Conservation (phyloP, 2,888 invertebrate species). For the Cenopis cana region DNA sequence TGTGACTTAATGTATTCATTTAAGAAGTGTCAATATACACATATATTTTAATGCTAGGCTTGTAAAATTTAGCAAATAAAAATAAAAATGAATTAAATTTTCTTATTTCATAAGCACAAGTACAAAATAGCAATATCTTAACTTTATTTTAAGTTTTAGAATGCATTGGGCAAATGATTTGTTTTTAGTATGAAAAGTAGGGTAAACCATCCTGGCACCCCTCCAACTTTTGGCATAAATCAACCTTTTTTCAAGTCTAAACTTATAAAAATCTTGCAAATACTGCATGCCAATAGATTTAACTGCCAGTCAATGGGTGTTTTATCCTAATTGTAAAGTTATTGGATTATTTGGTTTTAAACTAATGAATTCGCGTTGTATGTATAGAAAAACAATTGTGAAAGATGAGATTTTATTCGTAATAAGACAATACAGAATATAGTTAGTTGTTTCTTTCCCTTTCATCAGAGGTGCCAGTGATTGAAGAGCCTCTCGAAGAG, state of each 20-base stretch:
- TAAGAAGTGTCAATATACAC: slow-evolving; percentile 36
- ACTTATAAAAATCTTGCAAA: neutral
- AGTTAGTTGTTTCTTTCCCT: slow-evolving; percentile 44
- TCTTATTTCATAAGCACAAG: slow-evolving; percentile 42
- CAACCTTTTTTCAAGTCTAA: neutral
- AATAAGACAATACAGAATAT: slow-evolving; percentile 42
- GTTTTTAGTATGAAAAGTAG: neutral
- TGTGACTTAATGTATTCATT: slow-evolving; percentile 41
- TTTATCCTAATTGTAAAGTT: neutral
- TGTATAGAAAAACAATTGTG: slow-evolving; percentile 33
- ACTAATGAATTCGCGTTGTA: slow-evolving; percentile 14
- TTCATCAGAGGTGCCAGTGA: slow-evolving; percentile 48
- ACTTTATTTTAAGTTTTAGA: slow-evolving; percentile 24
- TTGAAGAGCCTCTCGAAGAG: slow-evolving; percentile 51
- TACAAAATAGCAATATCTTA: slow-evolving; percentile 37
- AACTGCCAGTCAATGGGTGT: neutral
- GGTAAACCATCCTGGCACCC: neutral
- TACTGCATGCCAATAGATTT: neutral
- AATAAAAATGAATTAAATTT: slow-evolving; percentile 9
- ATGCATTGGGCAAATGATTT: neutral
- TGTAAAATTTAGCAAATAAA: slow-evolving; percentile 37
- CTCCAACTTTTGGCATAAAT: neutral
- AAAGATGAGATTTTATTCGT: slow-evolving; percentile 39
- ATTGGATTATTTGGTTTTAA: slow-evolving; percentile 7
- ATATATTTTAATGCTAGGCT: slow-evolving; percentile 37